A percentile compares a stretch with the other conserved stretches of the same genome.
Evolutionary conservation across 2,888 invertebrate genomes (phyloP).

Genomic region (Camptogramma bilineatum): DNA sequence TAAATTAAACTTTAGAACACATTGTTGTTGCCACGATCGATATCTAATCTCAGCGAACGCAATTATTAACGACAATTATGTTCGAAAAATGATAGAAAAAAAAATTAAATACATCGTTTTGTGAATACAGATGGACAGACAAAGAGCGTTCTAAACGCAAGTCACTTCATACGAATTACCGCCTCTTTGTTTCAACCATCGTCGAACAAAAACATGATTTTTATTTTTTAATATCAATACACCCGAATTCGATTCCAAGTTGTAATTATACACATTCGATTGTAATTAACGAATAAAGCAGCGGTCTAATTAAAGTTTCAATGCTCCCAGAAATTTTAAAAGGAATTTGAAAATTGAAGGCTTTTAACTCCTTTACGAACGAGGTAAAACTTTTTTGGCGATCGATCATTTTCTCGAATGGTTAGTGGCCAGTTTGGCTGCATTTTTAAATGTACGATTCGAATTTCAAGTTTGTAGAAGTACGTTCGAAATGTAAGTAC

Average conservation of each 20-base stretch:
- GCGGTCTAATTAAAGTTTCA: conserved; percentile 73
- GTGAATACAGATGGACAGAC: conserved; percentile 71
- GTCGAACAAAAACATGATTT: conserved; percentile 70
- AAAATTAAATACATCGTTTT: conserved; percentile 71
- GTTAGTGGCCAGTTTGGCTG: conserved; percentile 43
- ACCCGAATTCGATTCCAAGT: conserved; percentile 65
- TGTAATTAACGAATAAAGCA: conserved; percentile 64
- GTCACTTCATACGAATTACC: conserved; percentile 84
- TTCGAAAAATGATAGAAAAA: conserved; percentile 56
- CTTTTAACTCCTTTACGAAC: conserved; percentile 48
- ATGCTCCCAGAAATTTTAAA: conserved; percentile 51
- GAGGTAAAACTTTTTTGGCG: conserved; percentile 45
- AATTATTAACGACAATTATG: conserved; percentile 80
- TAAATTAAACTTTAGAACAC: conserved; percentile 55
- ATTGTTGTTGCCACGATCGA: conserved; percentile 58
- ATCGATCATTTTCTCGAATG: conserved; percentile 46
- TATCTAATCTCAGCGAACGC: conserved; percentile 58
- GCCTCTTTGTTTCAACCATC: conserved; percentile 77
- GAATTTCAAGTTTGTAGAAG: conserved; percentile 35
- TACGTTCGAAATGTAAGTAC: conserved; percentile 19
- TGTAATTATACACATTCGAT: conserved; percentile 70
- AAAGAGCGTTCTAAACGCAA: conserved; percentile 74
- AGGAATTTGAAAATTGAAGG: conserved; percentile 54
- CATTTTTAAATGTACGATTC: conserved; percentile 40
- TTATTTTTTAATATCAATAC: conserved; percentile 69